Evolutionary conservation across 2,888 invertebrate species (phyloP).

Genomic region (Drosophila anceps): DNA sequence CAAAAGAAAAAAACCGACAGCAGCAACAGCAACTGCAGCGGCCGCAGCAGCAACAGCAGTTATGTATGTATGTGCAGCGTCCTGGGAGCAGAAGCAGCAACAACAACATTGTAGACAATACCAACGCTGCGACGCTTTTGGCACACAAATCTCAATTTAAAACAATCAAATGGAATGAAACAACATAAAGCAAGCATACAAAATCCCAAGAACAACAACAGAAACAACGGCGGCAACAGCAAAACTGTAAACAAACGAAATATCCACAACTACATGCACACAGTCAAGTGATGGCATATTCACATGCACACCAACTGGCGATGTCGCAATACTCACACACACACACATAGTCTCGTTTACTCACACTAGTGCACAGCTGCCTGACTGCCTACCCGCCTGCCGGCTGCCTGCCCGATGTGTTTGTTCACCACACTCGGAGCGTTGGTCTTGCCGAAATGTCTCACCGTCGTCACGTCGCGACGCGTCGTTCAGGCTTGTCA

Average conservation of each 20-base stretch:
- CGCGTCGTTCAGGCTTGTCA: conserved; percentile 21
- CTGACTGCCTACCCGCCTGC: conserved; percentile 3
- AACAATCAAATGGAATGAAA: conserved; percentile 76
- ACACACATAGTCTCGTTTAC: conserved; percentile 24
- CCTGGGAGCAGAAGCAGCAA: conserved; percentile 13
- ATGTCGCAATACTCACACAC: conserved; percentile 50
- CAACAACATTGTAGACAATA: conserved; percentile 26
- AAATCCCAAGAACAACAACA: conserved; percentile 16
- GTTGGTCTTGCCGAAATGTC: conserved; percentile 57
- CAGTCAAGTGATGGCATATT: conserved; percentile 35
- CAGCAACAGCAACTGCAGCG: conserved; percentile 17
- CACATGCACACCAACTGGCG: conserved; percentile 27
- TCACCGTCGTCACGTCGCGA: conserved; percentile 37
- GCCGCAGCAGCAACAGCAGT: conserved; percentile 15
- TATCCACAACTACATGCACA: conserved; percentile 49
- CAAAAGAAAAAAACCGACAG: not conserved
- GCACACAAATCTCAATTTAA: conserved; percentile 77
- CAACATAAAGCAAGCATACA: conserved; percentile 48
- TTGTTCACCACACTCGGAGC: conserved; percentile 65
- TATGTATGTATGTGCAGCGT: not conserved
- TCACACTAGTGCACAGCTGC: conserved; percentile 10
- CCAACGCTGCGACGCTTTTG: conserved; percentile 57
- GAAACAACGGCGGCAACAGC: conserved; percentile 36
- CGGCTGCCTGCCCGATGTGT: conserved; percentile 36
- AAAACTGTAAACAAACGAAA: conserved; percentile 76